Evolutionary conservation across 2,113 vertebrate genomes (phyloP).

Genomic region (Lathamus discolor): DNA sequence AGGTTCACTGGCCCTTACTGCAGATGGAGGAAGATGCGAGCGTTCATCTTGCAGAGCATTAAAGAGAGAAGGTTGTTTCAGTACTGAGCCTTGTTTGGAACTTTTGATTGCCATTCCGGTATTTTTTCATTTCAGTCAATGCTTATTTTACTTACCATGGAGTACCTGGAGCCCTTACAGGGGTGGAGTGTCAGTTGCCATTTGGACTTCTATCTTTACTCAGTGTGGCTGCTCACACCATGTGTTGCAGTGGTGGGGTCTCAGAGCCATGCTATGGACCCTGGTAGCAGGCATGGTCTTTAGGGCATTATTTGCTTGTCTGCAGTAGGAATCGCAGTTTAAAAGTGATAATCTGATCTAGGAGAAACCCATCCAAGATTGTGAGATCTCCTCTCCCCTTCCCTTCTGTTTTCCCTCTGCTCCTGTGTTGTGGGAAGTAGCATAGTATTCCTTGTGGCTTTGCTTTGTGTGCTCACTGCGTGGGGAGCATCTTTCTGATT

Average conservation of each 20-base stretch:
- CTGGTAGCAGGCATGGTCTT: fast-evolving
- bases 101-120: not conserved
- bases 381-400: not conserved
- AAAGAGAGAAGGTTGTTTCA: not conserved
- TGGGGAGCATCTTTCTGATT: not conserved
- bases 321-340: not conserved
- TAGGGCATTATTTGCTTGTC: not conserved
- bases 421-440: not conserved
- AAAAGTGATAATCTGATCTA: not conserved
- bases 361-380: not conserved
- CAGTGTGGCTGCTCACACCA: not conserved
- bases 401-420: not conserved
- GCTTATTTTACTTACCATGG: not conserved
- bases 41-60: not conserved
- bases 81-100: not conserved
- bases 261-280: fast-evolving
- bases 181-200: not conserved
- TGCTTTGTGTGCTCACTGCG: fast-evolving
- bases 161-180: fast-evolving
- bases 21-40: not conserved
- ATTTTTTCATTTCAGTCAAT: not conserved
- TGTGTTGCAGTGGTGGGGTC: not conserved
- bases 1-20: not conserved
- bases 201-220: not conserved
- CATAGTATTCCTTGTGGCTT: not conserved